Evolutionary conservation across 2,888 invertebrate species (phyloP).

Genomic region (Troides helena): DNA sequence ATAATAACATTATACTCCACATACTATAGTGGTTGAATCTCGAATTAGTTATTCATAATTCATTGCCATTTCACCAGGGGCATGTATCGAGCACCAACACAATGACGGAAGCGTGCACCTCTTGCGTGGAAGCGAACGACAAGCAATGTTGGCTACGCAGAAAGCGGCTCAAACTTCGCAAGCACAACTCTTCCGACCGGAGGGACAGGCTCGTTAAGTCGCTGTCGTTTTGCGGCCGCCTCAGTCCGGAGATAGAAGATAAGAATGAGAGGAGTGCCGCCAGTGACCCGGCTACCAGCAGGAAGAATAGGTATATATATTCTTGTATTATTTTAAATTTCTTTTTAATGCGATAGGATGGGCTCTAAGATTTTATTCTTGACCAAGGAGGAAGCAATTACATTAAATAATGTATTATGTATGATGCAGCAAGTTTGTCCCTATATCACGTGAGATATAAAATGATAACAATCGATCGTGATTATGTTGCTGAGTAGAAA

Average conservation of each 20-base stretch:
- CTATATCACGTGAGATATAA: no score
- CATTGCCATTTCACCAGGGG: slow-evolving; percentile 49
- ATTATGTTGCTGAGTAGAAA: no score
- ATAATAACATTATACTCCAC: no score
- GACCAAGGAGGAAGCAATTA: no score
- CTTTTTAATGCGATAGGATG: no score
- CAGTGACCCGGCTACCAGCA: slow-evolving; percentile 82
- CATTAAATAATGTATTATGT: no score
- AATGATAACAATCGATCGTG: no score
- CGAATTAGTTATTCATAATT: no score
- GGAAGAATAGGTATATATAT: slow-evolving; percentile 71
- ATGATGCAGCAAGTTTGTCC: no score
- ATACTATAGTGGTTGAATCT: no score
- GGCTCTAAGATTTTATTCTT: no score
- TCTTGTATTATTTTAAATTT: not conserved
- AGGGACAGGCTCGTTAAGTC: slow-evolving; percentile 84
- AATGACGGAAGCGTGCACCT: slow-evolving; percentile 76
- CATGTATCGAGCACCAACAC: slow-evolving; percentile 77
- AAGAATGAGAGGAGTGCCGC: slow-evolving; percentile 81
- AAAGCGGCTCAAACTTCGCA: slow-evolving; percentile 63
- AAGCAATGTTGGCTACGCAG: slow-evolving; percentile 71
- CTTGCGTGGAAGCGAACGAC: slow-evolving; percentile 74
- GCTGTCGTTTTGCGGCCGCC: slow-evolving; percentile 85
- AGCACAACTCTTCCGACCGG: slow-evolving; percentile 51
- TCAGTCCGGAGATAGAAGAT: slow-evolving; percentile 79